Conservation (phyloP, 2,888 invertebrate species). For the Melangyna quadrimaculata region DNA sequence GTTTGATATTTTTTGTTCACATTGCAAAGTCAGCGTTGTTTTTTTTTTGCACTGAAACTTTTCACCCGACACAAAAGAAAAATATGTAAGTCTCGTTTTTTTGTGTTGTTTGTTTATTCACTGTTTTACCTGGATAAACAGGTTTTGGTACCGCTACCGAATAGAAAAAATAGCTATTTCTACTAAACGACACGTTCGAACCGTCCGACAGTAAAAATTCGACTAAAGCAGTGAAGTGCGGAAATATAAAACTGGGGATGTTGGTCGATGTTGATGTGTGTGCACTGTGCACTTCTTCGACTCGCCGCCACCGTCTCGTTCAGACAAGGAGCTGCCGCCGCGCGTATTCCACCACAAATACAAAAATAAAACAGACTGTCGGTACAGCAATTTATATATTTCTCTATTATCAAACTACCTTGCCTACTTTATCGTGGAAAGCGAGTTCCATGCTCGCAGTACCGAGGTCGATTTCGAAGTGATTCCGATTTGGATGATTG, state of each 20-base stretch:
- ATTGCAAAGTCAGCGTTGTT: slow-evolving; percentile 43
- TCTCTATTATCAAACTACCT: slow-evolving; percentile 6
- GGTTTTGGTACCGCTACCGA: slow-evolving; percentile 9
- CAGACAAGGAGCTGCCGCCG: background rate
- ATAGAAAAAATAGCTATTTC: background rate
- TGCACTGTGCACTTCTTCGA: background rate
- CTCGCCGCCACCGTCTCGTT: background rate
- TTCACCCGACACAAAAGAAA: background rate
- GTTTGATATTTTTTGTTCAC: slow-evolving; percentile 39
- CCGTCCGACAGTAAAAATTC: slow-evolving; percentile 61
- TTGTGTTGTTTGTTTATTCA: background rate
- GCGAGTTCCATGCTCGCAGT: slow-evolving; percentile 38
- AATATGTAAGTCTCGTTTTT: background rate
- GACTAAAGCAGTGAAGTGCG: slow-evolving; percentile 24
- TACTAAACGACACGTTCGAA: slow-evolving; percentile 34
- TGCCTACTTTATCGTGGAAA: slow-evolving; percentile 11
- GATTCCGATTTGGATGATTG: slow-evolving; percentile 2
- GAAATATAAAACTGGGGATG: slow-evolving; percentile 30
- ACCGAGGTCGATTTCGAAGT: slow-evolving; percentile 54
- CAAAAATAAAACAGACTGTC: background rate
- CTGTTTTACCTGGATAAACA: slow-evolving; percentile 23
- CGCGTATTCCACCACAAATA: slow-evolving; percentile 12
- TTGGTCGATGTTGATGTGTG: too few species aligned
- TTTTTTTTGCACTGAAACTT: slow-evolving; percentile 5
- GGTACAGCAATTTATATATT: slow-evolving; percentile 3